Conservation (phyloP, 92 coral and sea anemone species). For the Umimayanthus chanpuru region DNA sequence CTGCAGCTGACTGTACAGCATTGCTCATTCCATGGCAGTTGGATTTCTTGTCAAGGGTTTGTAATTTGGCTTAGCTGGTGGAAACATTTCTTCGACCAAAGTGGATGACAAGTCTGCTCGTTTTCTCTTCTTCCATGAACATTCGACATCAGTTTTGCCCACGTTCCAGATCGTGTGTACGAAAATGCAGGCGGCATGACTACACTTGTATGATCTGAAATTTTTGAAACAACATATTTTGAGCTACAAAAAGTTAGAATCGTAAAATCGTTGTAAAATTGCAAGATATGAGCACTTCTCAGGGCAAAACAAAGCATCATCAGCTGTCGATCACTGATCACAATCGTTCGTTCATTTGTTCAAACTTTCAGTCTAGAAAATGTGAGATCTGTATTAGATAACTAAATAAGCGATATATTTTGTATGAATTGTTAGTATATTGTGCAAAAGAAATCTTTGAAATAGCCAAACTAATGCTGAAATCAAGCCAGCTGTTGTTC, state of each 20-base stretch:
- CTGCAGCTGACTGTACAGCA: conserved; percentile 6
- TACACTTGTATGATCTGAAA: conserved; percentile 7
- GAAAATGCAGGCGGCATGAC: background rate
- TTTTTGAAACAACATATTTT: background rate
- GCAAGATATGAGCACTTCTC: no score
- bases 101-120: background rate
- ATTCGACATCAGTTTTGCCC: background rate
- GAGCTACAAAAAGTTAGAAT: no score
- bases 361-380: background rate
- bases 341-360: no score
- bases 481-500: background rate
- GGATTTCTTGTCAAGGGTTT: conserved; percentile 32
- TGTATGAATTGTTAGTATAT: background rate
- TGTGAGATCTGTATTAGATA: background rate
- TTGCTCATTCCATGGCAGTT: conserved; percentile 19
- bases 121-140: background rate
- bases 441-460: background rate
- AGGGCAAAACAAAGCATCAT: no score
- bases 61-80: conserved; percentile 21
- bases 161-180: background rate
- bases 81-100: conserved; percentile 41
- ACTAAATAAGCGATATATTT: no score
- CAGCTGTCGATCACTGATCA: no score
- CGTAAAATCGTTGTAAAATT: no score
- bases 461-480: background rate